These are phyloP conservation scores for Creontiades dilutus DNA, from an alignment of 2,888 invertebrate species.

Conservation along the genomic window DNA sequence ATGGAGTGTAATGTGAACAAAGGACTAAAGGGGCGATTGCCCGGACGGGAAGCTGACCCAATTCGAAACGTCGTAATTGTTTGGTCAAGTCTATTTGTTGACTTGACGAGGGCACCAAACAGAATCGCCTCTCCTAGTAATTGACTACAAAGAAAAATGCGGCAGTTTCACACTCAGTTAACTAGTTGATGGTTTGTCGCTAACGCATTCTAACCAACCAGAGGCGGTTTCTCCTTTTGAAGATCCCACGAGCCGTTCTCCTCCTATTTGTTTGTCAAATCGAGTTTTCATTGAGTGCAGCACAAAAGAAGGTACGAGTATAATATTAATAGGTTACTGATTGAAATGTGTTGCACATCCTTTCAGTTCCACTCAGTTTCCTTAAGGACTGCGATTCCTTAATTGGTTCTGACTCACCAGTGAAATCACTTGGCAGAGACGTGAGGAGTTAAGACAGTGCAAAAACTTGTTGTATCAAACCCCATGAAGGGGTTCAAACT, in stretches of 20 bases:
- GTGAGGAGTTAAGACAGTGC: background rate
- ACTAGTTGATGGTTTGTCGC: constrained; percentile 20
- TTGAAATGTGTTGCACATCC: too few species aligned
- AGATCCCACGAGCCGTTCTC: background rate
- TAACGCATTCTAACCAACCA: background rate
- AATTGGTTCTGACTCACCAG: too few species aligned
- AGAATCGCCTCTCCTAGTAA: background rate
- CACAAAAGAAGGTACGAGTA: too few species aligned
- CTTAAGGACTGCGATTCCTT: too few species aligned
- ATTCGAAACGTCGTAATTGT: background rate
- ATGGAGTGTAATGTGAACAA: background rate
- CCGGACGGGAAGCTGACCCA: background rate
- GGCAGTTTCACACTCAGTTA: constrained; percentile 27
- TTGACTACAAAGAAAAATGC: constrained; percentile 21
- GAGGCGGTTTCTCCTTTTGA: background rate
- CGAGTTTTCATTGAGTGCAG: too few species aligned
- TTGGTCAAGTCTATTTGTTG: constrained; percentile 2
- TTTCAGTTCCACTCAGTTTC: too few species aligned
- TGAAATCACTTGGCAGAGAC: background rate
- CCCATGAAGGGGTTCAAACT: background rate
- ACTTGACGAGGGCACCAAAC: background rate
- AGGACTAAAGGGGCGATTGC: background rate
- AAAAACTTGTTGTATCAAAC: background rate
- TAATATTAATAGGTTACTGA: too few species aligned
- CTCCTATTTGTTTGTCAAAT: background rate